A percentile compares a stretch with the other conserved stretches of the same genome.
Evolutionary conservation across 2,113 vertebrate genomes (phyloP).

Genomic region (Hippocampus guttulatus): DNA sequence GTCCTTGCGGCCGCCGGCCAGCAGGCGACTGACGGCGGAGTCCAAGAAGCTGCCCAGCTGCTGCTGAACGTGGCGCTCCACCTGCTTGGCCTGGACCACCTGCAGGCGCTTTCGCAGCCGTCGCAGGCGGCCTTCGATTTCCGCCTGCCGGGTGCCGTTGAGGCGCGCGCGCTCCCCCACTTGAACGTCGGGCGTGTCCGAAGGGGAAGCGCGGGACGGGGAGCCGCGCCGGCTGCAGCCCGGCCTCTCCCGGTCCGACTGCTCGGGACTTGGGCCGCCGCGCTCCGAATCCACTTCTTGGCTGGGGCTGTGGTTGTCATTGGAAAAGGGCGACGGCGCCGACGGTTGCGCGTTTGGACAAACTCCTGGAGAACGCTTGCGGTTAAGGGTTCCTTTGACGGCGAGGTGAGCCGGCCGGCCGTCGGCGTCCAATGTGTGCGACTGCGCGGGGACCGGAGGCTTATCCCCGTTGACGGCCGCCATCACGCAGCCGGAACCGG

Average conservation of each 20-base stretch:
- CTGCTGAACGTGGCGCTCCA: slow-evolving; percentile 94
- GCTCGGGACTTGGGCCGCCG: neutral
- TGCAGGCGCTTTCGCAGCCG: slow-evolving; percentile 91
- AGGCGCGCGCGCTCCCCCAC: slow-evolving; percentile 82
- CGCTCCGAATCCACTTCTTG: slow-evolving; percentile 36
- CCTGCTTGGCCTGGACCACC: slow-evolving; percentile 96
- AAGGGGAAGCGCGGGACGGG: slow-evolving; percentile 47
- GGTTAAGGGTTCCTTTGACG: slow-evolving; percentile 69
- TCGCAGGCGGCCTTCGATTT: slow-evolving; percentile 85
- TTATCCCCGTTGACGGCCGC: slow-evolving; percentile 82
- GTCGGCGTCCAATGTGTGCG: slow-evolving; percentile 67
- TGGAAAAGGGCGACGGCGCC: slow-evolving; percentile 56
- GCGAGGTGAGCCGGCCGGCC: slow-evolving; percentile 76
- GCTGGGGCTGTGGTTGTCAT: slow-evolving; percentile 69
- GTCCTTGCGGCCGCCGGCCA: slow-evolving; percentile 82
- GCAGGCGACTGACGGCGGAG: slow-evolving; percentile 80
- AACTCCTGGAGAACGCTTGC: slow-evolving; percentile 61
- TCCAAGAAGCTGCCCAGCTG: slow-evolving; percentile 92
- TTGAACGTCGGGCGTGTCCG: slow-evolving; percentile 74
- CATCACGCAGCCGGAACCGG: slow-evolving; percentile 76
- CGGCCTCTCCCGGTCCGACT: slow-evolving; percentile 51
- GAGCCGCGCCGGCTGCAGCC: slow-evolving; percentile 62
- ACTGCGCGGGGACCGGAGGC: slow-evolving; percentile 52
- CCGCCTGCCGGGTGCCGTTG: slow-evolving; percentile 78
- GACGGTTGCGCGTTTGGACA: slow-evolving; percentile 48